phyloP scores from a whole-genome alignment of 2,888 invertebrate species.

The Polyommatus iphigenia region DNA sequence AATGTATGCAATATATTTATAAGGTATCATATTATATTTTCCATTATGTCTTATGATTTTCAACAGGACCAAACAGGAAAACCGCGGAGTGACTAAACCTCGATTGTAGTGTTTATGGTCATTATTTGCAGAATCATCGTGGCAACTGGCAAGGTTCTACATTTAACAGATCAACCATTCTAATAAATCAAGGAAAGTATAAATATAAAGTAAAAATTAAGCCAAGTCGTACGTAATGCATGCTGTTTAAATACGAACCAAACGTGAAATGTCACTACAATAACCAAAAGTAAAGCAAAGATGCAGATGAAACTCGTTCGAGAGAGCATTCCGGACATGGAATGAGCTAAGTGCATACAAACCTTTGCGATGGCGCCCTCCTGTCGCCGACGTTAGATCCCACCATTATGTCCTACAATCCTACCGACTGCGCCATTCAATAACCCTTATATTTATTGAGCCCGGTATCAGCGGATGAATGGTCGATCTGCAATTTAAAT shows the following conservation, averaged over 20 bases:
- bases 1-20: neutral
- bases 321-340: slow-evolving; percentile 63
- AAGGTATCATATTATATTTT: too few relatives aligned
- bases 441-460: slow-evolving; percentile 30
- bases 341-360: slow-evolving; percentile 54
- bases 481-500: slow-evolving; percentile 29
- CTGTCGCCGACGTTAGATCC: slow-evolving; percentile 32
- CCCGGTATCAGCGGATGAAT: slow-evolving; percentile 21
- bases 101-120: neutral
- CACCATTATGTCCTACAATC: slow-evolving; percentile 7
- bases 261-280: slow-evolving; percentile 49
- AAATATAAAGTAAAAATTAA: neutral
- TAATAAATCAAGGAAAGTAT: neutral
- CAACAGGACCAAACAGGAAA: neutral
- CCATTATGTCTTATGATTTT: neutral
- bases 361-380: slow-evolving; percentile 47
- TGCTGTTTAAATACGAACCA: neutral
- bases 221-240: neutral
- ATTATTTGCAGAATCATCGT: neutral
- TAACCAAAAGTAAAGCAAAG: slow-evolving; percentile 40
- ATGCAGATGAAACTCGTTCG: slow-evolving; percentile 53
- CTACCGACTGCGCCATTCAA: slow-evolving; percentile 26
- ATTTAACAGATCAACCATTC: neutral
- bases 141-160: neutral
- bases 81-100: neutral